Percentiles rank a stretch among this genome's conserved stretches.
These are phyloP conservation scores for Lepisosteus osseus DNA, from an alignment of 2,113 vertebrate genomes.

Conservation along the genomic window DNA sequence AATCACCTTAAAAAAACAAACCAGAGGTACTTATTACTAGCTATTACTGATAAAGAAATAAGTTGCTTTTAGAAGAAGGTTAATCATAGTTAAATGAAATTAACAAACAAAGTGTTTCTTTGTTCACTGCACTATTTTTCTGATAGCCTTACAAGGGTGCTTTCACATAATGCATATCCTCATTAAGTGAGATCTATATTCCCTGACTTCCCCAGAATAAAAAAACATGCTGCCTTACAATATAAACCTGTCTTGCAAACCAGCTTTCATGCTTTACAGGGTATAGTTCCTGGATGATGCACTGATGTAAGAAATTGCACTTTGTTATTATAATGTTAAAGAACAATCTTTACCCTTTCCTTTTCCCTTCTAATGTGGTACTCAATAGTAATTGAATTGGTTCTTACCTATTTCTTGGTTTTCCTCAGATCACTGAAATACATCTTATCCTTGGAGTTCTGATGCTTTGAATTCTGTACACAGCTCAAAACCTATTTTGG, in stretches of 20 bases:
- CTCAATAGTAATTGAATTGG: no score
- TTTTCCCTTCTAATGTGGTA: no score
- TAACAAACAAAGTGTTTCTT: constrained; percentile 57
- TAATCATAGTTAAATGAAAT: constrained; percentile 35
- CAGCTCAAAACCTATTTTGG: no score
- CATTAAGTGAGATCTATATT: not conserved
- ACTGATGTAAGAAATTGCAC: no score
- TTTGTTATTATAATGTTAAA: no score
- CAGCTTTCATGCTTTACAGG: not conserved
- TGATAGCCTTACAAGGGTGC: constrained; percentile 22
- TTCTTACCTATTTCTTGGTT: no score
- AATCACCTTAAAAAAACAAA: constrained; percentile 54
- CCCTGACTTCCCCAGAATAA: not conserved
- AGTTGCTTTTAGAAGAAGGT: constrained; percentile 51
- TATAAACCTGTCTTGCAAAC: not conserved
- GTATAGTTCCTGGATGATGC: no score
- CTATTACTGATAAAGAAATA: constrained; percentile 65
- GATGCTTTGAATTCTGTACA: no score
- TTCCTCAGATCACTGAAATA: no score
- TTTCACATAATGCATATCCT: not conserved
- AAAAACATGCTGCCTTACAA: constrained; percentile 1
- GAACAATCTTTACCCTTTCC: no score
- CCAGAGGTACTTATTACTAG: constrained; percentile 70
- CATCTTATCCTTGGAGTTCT: no score
- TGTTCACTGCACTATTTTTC: constrained; percentile 48